Evolutionary conservation across 2,888 invertebrate species (phyloP).

Genomic region (Acanthosepion pharaonis): DNA sequence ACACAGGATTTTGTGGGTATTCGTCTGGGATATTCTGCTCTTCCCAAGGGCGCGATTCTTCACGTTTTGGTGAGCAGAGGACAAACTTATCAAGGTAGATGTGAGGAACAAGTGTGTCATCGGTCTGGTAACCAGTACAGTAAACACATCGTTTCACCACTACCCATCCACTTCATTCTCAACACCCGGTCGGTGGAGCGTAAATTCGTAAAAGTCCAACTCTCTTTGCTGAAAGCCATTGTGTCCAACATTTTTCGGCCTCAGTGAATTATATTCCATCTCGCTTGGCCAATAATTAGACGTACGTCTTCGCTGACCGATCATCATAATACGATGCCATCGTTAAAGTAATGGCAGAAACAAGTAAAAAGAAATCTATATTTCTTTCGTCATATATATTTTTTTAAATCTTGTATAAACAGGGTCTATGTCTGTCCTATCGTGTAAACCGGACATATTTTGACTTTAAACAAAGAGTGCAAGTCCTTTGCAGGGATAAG

Average conservation of each 20-base stretch:
- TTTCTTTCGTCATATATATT: background rate
- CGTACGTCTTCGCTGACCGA: background rate
- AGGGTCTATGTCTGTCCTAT: no score
- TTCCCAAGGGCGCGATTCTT: background rate
- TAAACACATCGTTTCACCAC: background rate
- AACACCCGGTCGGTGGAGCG: background rate
- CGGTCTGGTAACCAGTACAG: background rate
- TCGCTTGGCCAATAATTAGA: background rate
- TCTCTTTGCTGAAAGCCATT: background rate
- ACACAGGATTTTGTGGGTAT: background rate
- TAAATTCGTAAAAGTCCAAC: background rate
- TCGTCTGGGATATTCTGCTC: background rate
- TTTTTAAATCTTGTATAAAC: no score
- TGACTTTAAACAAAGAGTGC: no score
- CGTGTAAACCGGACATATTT: no score
- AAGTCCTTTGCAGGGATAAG: no score
- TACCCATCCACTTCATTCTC: background rate
- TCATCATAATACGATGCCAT: background rate
- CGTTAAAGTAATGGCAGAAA: background rate
- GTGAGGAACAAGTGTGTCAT: background rate
- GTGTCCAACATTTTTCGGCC: background rate
- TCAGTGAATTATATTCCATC: background rate
- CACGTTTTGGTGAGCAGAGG: background rate
- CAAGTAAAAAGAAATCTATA: background rate
- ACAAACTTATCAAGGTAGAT: conserved; percentile 22